Base-by-base conservation (phyloP, 2,888 invertebrate species). In the Heliconius aoede region DNA sequence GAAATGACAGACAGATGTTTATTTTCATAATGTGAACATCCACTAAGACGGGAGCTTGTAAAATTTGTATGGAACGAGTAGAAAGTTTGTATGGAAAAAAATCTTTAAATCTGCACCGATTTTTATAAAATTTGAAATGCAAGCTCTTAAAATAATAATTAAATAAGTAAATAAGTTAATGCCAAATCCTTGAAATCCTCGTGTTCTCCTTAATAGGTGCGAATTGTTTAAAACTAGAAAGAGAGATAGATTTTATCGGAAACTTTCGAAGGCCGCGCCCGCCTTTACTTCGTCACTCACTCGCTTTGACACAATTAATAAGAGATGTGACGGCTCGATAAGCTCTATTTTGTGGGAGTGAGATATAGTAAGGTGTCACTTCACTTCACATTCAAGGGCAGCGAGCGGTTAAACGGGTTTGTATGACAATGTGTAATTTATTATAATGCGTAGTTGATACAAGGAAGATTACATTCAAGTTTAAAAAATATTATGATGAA, bases 301-400 rank as follows among this genome's bases (percentile, higher is more conserved):
- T 82, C 83, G 81, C 81, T 81, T 80, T 83, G 85, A 87, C 86
- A 86, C 86, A 85, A 85, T 86, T 85, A 85, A 85, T 85, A 85
- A 84, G 83, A 84, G 86, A 89, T 88, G 86, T 82, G 86, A 85
- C 84, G 85, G 81, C 82, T 83, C 78, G 88, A 90, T 89, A 89
- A 89, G 88, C 87, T 75, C 72, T 73, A 79, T 86, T 87, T 85
- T 84, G 91, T 91, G 87, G 90, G 89, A 89, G 91, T 89, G 85
- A 86, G 84, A 87, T 88, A 87, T 89, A 84, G 90, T 85, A 88
- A 91, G 86, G 86, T 90, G 90, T 90, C 89, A 89, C 84, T 86
- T 87, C n/a, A 84, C 85, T 86, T 84, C 84, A 83, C 81, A 82
- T 84, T 86, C 91, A 91, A 91, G 91, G 91, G 88, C 89, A 85